Percentiles rank a stretch among this genome's conserved stretches.
Evolutionary conservation across 2,888 invertebrate genomes (phyloP).

Genomic region (Sericinus montela): DNA sequence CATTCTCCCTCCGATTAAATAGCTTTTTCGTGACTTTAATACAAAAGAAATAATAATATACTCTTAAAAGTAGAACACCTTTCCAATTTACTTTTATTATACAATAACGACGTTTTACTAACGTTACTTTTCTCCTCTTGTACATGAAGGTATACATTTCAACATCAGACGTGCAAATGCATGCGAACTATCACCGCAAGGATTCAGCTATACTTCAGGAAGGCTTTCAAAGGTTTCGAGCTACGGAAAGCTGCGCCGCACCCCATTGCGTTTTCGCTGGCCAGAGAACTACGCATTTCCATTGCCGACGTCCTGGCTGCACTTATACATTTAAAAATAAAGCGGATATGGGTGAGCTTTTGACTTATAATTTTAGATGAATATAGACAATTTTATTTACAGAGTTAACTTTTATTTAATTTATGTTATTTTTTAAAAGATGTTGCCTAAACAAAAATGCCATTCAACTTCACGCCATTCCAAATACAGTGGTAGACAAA

Average conservation of each 20-base stretch:
- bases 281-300: conserved; percentile 98
- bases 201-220: conserved; percentile 98
- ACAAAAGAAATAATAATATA: too few species aligned
- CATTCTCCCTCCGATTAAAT: too few species aligned
- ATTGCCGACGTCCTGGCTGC: conserved; percentile 94
- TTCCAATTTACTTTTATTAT: too few species aligned
- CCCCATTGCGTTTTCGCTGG: conserved; percentile 95
- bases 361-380: too few species aligned
- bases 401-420: too few species aligned
- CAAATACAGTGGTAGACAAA: too few species aligned
- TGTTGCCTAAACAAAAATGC: too few species aligned
- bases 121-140: not conserved
- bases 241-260: conserved; percentile 96
- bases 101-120: conserved; percentile 10
- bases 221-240: conserved; percentile 97
- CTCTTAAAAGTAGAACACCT: too few species aligned
- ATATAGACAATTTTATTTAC: too few species aligned
- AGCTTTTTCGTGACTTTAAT: too few species aligned
- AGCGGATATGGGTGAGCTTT: conserved; percentile 97
- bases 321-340: conserved; percentile 99
- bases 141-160: conserved; percentile 97
- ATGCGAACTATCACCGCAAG: conserved; percentile 98
- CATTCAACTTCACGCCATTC: too few species aligned
- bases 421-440: too few species aligned
- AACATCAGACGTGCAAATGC: conserved; percentile 99